Percentiles rank a stretch among this genome's conserved stretches.
These are phyloP conservation scores for Epinotia demarniana DNA, from an alignment of 2,888 invertebrate species.

Conservation along the genomic window DNA sequence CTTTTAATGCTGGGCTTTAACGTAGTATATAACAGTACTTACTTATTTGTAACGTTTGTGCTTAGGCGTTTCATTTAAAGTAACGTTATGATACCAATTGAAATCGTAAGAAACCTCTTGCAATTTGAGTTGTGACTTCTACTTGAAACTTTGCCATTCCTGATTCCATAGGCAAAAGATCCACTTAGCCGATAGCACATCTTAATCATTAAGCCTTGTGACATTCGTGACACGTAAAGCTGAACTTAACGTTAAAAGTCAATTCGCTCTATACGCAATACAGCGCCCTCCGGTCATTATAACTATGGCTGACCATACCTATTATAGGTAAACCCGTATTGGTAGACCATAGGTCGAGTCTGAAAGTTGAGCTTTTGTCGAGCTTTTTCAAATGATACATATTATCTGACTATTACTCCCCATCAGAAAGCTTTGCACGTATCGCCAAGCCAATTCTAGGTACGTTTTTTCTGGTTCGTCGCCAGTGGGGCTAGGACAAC, in stretches of 20 bases:
- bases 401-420: no score
- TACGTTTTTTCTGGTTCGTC: no score
- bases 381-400: no score
- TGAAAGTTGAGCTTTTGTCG: no score
- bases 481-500: no score
- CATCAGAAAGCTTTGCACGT: no score
- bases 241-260: background rate
- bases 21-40: no score
- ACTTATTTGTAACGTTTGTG: background rate
- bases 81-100: no score
- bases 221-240: background rate
- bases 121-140: background rate
- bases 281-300: background rate
- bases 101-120: background rate
- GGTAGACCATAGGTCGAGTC: no score
- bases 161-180: background rate
- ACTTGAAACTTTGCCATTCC: background rate
- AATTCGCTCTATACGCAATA: background rate
- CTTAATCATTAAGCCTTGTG: background rate
- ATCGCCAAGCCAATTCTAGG: no score
- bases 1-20: no score
- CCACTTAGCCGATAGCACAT: background rate
- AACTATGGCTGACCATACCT: background rate
- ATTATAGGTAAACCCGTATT: background rate
- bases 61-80: no score